These are phyloP conservation scores for Drosophila prostipennis DNA, from an alignment of 2,888 invertebrate genomes.

Conservation along the genomic window DNA sequence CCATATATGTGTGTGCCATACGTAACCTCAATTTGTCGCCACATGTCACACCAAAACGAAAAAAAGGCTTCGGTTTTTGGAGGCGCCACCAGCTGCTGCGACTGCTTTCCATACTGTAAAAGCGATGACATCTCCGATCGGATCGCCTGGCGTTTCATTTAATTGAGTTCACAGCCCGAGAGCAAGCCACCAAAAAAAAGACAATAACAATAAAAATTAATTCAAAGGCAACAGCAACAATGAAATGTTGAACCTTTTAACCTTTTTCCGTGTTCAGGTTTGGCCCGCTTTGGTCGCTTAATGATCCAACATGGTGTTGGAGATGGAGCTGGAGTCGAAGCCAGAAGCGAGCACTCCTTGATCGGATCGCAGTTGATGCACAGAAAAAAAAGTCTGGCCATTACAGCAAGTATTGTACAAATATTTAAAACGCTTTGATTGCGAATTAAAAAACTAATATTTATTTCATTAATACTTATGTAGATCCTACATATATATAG, in stretches of 20 bases:
- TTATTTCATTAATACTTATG: no score
- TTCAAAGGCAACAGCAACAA: constrained; percentile 69
- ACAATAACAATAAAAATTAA: constrained; percentile 79
- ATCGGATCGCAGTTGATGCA: constrained; percentile 34
- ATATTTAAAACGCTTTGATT: neutral
- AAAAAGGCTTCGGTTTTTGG: constrained; percentile 39
- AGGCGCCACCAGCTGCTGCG: constrained; percentile 67
- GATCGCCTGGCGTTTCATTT: constrained; percentile 73
- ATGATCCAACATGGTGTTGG: constrained; percentile 48
- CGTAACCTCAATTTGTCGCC: constrained; percentile 75
- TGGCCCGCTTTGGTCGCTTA: constrained; percentile 54
- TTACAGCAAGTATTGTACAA: no score
- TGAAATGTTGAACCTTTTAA: constrained; percentile 74
- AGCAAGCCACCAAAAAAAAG: constrained; percentile 39
- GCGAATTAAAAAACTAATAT: no score
- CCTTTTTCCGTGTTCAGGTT: constrained; percentile 62
- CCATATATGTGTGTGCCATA: constrained; percentile 20
- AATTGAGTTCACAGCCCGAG: constrained; percentile 75
- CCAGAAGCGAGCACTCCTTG: constrained; percentile 66
- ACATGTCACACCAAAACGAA: constrained; percentile 67
- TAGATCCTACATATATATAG: no score
- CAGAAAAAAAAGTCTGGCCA: neutral
- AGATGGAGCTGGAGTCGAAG: constrained; percentile 37
- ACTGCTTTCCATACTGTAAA: constrained; percentile 35
- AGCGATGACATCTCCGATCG: constrained; percentile 65